phyloP scores from a whole-genome alignment of 2,113 vertebrate genomes.

The Cryptotis parvus region DNA sequence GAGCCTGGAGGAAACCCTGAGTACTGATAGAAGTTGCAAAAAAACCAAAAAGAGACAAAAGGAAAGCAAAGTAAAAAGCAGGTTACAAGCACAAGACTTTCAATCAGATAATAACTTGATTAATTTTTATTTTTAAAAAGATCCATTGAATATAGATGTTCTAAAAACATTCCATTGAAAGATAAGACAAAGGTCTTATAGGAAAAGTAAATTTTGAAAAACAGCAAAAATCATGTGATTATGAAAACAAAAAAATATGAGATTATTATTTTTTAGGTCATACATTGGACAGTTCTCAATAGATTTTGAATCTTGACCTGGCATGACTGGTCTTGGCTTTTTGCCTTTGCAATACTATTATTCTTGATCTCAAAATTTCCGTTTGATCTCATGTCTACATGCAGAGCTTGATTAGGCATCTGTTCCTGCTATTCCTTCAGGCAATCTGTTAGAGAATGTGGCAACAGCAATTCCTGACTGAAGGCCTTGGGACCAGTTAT shows the following conservation, averaged over 20 bases:
- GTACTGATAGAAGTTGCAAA: no score
- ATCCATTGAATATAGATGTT: neutral
- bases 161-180: neutral
- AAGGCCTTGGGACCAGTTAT: neutral
- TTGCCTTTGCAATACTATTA: neutral
- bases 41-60: no score
- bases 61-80: no score
- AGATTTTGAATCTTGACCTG: neutral
- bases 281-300: neutral
- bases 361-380: neutral
- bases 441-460: neutral
- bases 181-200: neutral
- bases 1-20: no score
- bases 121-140: conserved; percentile 8
- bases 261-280: conserved; percentile 5
- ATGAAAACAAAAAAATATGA: neutral
- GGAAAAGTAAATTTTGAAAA: neutral
- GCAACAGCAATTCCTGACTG: conserved; percentile 42
- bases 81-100: neutral
- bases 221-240: neutral
- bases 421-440: neutral
- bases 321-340: neutral
- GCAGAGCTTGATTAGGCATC: neutral
- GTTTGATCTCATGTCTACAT: neutral
- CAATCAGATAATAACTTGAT: neutral